Evolutionary conservation across 2,888 invertebrate genomes (phyloP).

Genomic region (Ichneumon xanthorius): DNA sequence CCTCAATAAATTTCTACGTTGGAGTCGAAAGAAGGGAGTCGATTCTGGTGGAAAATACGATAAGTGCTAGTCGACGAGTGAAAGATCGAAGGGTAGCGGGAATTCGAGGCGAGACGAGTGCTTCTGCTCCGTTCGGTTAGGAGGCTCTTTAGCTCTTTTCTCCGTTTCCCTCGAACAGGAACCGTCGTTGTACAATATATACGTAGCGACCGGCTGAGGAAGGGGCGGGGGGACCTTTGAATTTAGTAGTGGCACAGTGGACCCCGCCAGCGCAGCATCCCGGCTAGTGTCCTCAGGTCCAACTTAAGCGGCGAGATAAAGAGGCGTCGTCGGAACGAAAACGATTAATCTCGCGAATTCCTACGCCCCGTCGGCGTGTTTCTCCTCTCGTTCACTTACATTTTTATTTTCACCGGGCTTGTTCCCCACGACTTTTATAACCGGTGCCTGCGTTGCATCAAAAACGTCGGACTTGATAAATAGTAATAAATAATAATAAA

Average conservation of each 20-base stretch:
- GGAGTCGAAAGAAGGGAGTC: conserved; percentile 42
- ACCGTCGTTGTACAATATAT: conserved; percentile 3
- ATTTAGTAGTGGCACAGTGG: conserved; percentile 52
- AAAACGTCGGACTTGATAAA: not conserved
- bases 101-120: conserved; percentile 52
- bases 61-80: conserved; percentile 70
- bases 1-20: conserved; percentile 68
- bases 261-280: conserved; percentile 16
- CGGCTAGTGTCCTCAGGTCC: conserved; percentile 12
- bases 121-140: conserved; percentile 36
- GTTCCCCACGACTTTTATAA: conserved; percentile 21
- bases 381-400: conserved; percentile 15
- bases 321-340: conserved; percentile 67
- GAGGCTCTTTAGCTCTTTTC: conserved; percentile 25
- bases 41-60: conserved; percentile 68
- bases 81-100: conserved; percentile 68
- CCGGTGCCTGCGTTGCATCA: not conserved
- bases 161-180: conserved; percentile 56
- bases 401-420: conserved; percentile 1
- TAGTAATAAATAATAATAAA: too few species aligned
- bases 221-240: conserved; percentile 49
- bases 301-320: conserved; percentile 63
- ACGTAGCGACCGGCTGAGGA: not conserved
- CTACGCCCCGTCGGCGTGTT: conserved; percentile 59
- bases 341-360: conserved; percentile 74